Conservation (phyloP, 2,888 invertebrate species). For the Vesta saturnalis region DNA sequence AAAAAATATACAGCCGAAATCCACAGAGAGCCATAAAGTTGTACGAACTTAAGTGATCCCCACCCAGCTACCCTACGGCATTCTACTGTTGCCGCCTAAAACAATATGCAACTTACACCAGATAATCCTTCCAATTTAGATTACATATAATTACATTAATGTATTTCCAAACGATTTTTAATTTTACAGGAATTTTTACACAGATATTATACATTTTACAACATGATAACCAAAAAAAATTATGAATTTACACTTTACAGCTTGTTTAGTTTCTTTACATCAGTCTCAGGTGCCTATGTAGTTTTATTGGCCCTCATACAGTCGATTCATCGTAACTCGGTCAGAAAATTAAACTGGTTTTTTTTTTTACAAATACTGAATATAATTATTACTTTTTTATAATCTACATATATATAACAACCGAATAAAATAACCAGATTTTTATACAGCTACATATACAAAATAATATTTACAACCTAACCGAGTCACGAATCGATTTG, state of each 20-base stretch:
- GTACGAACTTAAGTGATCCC: constrained; percentile 61
- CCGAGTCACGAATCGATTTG: constrained; percentile 15
- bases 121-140: constrained; percentile 50
- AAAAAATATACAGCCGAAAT: constrained; percentile 59
- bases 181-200: constrained; percentile 61
- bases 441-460: constrained; percentile 5
- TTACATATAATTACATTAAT: constrained; percentile 48
- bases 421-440: not conserved
- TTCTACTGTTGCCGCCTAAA: constrained; percentile 25
- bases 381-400: not conserved
- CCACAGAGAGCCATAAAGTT: constrained; percentile 53
- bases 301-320: constrained; percentile 31
- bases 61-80: constrained; percentile 62
- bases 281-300: constrained; percentile 58
- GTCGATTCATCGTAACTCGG: constrained; percentile 13
- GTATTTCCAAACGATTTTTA: constrained; percentile 60
- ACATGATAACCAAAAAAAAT: constrained; percentile 59
- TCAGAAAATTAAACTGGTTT: constrained; percentile 1
- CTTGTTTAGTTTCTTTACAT: constrained; percentile 63
- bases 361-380: not conserved
- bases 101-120: constrained; percentile 32
- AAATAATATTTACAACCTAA: constrained; percentile 28
- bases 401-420: not conserved
- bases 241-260: constrained; percentile 64
- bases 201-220: constrained; percentile 62